These are phyloP conservation scores for Colinus virginianus DNA, from an alignment of 2,113 vertebrate genomes.

Conservation along the genomic window DNA sequence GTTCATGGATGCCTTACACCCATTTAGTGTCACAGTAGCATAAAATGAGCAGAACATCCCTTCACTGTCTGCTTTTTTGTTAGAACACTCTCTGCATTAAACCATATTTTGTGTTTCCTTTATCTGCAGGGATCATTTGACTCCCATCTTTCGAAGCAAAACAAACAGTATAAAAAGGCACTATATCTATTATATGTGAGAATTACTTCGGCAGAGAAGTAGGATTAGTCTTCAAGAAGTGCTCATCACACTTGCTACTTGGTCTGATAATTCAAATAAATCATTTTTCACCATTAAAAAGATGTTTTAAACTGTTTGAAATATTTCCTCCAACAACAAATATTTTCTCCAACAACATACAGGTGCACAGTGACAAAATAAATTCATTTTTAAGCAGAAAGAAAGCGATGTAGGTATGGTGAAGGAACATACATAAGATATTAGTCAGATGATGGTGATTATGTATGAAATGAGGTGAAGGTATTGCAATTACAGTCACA, in stretches of 20 bases:
- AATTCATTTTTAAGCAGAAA: conserved; percentile 36
- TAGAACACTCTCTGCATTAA: background rate
- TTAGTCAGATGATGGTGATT: conserved; percentile 8
- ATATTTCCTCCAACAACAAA: background rate
- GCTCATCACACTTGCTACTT: background rate
- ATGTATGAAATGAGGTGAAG: conserved; percentile 48
- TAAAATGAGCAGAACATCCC: background rate
- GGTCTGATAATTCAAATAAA: background rate
- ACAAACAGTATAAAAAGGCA: background rate
- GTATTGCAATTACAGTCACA: conserved; percentile 56
- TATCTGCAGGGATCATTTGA: background rate
- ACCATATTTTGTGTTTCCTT: background rate
- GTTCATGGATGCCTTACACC: background rate
- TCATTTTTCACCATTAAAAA: background rate
- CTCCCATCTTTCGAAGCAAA: background rate
- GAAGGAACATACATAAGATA: conserved; percentile 52
- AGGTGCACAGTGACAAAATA: conserved; percentile 58
- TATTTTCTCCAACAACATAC: conserved; percentile 18
- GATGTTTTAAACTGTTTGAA: background rate
- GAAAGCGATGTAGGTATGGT: conserved; percentile 45
- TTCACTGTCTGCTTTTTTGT: background rate
- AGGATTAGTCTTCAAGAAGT: background rate
- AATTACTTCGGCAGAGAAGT: background rate
- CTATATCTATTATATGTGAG: background rate
- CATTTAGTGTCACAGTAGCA: background rate